phyloP scores from a whole-genome alignment of 2,888 invertebrate genomes.

The Prosopocoilus inquinatus region DNA sequence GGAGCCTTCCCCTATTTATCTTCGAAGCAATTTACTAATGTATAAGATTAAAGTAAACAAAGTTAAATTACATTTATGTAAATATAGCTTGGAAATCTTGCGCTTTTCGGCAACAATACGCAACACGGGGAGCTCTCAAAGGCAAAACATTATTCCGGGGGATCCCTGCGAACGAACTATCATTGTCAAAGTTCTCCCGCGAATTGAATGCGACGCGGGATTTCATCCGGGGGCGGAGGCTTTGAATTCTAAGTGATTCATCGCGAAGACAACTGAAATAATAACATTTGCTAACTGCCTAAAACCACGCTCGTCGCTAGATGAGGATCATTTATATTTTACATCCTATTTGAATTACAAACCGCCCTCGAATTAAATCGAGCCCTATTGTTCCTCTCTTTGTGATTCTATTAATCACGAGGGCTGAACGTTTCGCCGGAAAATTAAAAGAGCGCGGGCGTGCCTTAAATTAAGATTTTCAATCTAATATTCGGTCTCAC shows the following conservation, averaged over 20 bases:
- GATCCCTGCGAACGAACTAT: neutral
- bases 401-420: conserved; percentile 19
- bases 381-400: conserved; percentile 18
- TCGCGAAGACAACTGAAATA: conserved; percentile 33
- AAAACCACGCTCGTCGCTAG: conserved; percentile 26
- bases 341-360: neutral
- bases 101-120: conserved; percentile 13
- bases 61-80: conserved; percentile 30
- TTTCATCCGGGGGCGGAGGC: conserved; percentile 25
- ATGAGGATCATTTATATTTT: conserved; percentile 33
- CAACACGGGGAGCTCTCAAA: neutral
- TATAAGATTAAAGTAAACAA: conserved; percentile 20
- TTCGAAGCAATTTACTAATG: conserved; percentile 21
- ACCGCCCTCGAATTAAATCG: conserved; percentile 19
- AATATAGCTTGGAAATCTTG: conserved; percentile 26
- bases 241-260: conserved; percentile 27
- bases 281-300: conserved; percentile 31
- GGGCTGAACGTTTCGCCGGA: no score
- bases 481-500: neutral
- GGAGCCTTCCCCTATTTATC: conserved; percentile 10
- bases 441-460: conserved; percentile 5
- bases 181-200: conserved; percentile 29
- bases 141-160: neutral
- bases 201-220: conserved; percentile 30
- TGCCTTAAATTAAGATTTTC: conserved; percentile 4